phyloP scores from a whole-genome alignment of 92 coral and sea anemone species.

The Epizoanthus rinbou region DNA sequence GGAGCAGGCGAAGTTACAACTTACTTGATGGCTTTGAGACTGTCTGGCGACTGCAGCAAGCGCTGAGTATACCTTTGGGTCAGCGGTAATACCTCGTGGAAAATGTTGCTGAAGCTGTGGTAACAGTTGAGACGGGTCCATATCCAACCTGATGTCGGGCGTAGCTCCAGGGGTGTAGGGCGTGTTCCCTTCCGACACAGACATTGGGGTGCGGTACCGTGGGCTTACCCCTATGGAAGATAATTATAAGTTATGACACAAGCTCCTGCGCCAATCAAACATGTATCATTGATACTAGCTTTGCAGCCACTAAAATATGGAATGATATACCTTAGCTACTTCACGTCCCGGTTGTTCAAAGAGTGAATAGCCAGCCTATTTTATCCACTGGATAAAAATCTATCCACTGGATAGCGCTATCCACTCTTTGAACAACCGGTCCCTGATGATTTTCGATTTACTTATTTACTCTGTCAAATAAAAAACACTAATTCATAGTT shows the following conservation, averaged over 20 bases:
- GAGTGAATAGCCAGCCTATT: too few species aligned
- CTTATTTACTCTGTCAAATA: too few species aligned
- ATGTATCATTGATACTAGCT: too few species aligned
- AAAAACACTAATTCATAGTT: too few species aligned
- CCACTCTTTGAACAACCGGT: too few species aligned
- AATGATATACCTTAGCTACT: too few species aligned
- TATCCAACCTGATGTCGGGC: constrained; percentile 74
- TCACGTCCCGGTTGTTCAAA: too few species aligned
- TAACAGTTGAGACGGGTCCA: constrained; percentile 89
- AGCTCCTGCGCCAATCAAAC: too few species aligned
- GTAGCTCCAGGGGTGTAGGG: constrained; percentile 98
- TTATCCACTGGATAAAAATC: too few species aligned
- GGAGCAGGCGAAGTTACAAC: neutral
- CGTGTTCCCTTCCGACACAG: constrained; percentile 92
- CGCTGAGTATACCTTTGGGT: constrained; percentile 80
- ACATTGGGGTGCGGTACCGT: constrained; percentile 73
- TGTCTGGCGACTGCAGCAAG: constrained; percentile 76
- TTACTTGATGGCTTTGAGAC: constrained; percentile 58
- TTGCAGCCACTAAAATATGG: too few species aligned
- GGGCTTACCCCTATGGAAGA: constrained; percentile 78
- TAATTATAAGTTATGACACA: neutral
- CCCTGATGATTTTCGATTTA: too few species aligned
- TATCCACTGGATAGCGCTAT: too few species aligned
- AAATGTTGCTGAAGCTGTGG: constrained; percentile 90
- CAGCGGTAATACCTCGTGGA: constrained; percentile 79